Percentiles rank a stretch among this genome's conserved stretches.
Conservation (phyloP, 2,888 invertebrate genomes). For the Saturnia japonica region DNA sequence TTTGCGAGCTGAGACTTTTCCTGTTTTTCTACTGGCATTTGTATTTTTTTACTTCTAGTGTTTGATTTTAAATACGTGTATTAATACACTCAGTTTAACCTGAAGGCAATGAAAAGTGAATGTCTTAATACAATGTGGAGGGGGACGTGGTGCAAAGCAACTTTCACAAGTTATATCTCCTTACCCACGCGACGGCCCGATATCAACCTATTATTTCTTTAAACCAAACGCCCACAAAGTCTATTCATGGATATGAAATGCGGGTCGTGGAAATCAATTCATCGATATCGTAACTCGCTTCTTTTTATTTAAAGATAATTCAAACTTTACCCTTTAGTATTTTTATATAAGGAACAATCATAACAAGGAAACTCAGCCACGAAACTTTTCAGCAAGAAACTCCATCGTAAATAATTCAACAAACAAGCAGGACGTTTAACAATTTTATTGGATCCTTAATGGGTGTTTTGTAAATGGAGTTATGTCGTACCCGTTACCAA, state of each 20-base stretch:
- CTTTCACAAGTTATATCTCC: constrained; percentile 64
- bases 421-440: constrained; percentile 33
- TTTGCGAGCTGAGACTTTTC: not conserved
- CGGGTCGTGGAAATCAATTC: constrained; percentile 42
- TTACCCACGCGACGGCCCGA: constrained; percentile 44
- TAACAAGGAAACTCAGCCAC: not conserved
- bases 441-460: constrained; percentile 48
- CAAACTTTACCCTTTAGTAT: constrained; percentile 41
- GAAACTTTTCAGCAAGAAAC: not conserved
- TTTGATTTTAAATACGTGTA: not conserved
- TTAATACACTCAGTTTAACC: constrained; percentile 2
- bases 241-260: constrained; percentile 48
- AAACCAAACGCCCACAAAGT: constrained; percentile 39
- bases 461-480: constrained; percentile 44
- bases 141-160: constrained; percentile 59
- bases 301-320: constrained; percentile 57
- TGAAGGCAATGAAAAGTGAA: constrained; percentile 42
- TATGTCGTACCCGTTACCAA: constrained; percentile 62
- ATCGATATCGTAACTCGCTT: constrained; percentile 53
- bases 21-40: not conserved
- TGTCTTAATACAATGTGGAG: constrained; percentile 35
- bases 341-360: constrained; percentile 23
- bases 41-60: not conserved
- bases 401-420: constrained; percentile 5
- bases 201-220: constrained; percentile 40